Conservation (phyloP, 2,113 vertebrate genomes). For the Caloenas nicobarica region DNA sequence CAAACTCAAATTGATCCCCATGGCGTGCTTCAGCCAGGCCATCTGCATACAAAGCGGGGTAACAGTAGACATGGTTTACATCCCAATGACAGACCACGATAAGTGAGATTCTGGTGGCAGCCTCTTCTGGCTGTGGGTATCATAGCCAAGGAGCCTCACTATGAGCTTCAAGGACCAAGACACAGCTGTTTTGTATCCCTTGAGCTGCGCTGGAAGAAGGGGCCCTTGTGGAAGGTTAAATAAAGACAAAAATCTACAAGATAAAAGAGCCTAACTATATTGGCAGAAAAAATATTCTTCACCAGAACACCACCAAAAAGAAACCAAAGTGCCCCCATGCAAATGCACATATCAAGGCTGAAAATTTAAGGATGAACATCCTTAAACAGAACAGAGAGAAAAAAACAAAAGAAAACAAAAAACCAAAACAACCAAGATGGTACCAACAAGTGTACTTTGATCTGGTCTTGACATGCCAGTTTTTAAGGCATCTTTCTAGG, state of each 20-base stretch:
- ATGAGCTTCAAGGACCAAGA: not conserved
- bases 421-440: not conserved
- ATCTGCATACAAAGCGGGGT: not conserved
- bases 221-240: not conserved
- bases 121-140: not conserved
- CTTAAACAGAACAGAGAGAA: not conserved
- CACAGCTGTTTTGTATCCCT: not conserved
- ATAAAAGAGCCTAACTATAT: not conserved
- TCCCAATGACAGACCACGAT: not conserved
- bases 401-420: not conserved
- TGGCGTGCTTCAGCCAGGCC: not conserved
- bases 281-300: not conserved
- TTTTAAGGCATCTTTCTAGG: not conserved
- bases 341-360: not conserved
- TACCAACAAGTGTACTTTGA: not conserved
- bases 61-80: not conserved
- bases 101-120: not conserved
- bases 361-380: not conserved
- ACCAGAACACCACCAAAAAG: not conserved
- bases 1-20: not conserved
- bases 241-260: not conserved
- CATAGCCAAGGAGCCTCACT: not conserved
- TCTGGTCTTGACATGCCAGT: not conserved
- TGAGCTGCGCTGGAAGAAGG: not conserved
- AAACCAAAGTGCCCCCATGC: not conserved